A percentile compares a stretch with the other conserved stretches of the same genome.
These are phyloP conservation scores for Microdon myrmicae DNA, from an alignment of 2,888 invertebrate genomes.

Conservation along the genomic window DNA sequence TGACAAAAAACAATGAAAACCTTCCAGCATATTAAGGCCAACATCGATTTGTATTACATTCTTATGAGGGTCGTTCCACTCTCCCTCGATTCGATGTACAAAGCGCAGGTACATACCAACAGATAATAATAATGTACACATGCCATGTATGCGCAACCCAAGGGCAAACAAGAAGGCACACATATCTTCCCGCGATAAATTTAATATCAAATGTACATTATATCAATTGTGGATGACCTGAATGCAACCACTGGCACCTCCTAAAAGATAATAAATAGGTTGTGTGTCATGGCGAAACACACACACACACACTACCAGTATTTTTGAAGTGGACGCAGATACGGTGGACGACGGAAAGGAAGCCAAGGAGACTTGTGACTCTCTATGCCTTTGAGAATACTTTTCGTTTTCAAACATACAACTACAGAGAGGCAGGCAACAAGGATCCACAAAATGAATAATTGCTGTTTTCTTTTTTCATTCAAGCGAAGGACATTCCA, in stretches of 20 bases:
- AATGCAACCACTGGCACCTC: conserved; percentile 38
- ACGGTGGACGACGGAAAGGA: conserved; percentile 21
- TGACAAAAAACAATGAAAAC: conserved; percentile 15
- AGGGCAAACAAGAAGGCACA: conserved; percentile 14
- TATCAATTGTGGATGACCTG: conserved; percentile 46
- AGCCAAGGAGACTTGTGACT: too few species aligned
- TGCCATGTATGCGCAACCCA: conserved; percentile 11
- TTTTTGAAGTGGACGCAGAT: background rate
- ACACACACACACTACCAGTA: conserved; percentile 5
- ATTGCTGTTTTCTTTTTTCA: too few species aligned
- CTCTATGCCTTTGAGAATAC: too few species aligned
- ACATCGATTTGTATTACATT: conserved; percentile 43
- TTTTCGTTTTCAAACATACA: too few species aligned
- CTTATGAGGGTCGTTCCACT: conserved; percentile 31
- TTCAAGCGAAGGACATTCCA: too few species aligned
- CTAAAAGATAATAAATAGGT: conserved; percentile 26
- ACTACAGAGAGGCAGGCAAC: too few species aligned
- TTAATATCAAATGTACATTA: conserved; percentile 34
- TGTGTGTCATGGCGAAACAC: conserved; percentile 39
- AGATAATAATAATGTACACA: background rate
- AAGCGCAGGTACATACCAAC: background rate
- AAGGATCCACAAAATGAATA: too few species aligned
- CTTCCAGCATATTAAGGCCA: conserved; percentile 46
- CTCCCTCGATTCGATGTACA: conserved; percentile 4
- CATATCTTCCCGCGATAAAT: conserved; percentile 33